Evolutionary conservation across 1,140 invertebrate genomes (phyloP), one percentile per base, ranked within the genome.

Genomic region (Musca vetustissima): DNA sequence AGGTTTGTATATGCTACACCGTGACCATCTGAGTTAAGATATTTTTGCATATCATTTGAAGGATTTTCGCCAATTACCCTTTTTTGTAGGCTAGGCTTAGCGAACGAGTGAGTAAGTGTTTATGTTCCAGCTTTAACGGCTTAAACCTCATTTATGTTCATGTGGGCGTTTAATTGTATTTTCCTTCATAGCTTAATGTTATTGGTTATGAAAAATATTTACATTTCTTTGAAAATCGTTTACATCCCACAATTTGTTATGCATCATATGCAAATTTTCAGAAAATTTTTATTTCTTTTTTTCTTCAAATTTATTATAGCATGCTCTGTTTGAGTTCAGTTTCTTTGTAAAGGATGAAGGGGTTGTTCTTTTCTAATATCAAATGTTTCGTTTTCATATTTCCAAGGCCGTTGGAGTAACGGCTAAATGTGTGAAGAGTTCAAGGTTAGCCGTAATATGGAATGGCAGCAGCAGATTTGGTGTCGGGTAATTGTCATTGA

Each of bases 111-210:
- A 19, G 28, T 36, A 9, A 61, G 17, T 17, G 57, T 36, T 43
- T 43, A 43, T 43, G 36, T 13, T 43, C 6, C 36, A 43, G 36
- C 36, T 43, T 61, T 36, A 19, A 61, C 57, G 28, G 57, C 57
- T 61, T 61, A 61, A 61, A 36, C 28, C 28, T 17, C 36, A 61
- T 61, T 61, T 61, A 61, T 36, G 11, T 19, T 43, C 17, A 21
- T 36, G 57, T 61, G 57, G 57, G 57, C 57, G 57, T 61, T 61
- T 61, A 61, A 61, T 61, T 61, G 57, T 61, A 61, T 61, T 19
- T 61, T 61, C 57, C 57, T 36, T 21, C 36, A 43, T 43, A 43
- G 36, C 36, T 21, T 21, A 61, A 28, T 19, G 21, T 61, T 43
- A 61, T 61, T 21, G 21, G 11, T 36, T 43, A 43, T 43, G 36